These are phyloP conservation scores for Tragelaphus scriptus DNA, from an alignment of 2,113 vertebrate species.

Conservation along the genomic window DNA sequence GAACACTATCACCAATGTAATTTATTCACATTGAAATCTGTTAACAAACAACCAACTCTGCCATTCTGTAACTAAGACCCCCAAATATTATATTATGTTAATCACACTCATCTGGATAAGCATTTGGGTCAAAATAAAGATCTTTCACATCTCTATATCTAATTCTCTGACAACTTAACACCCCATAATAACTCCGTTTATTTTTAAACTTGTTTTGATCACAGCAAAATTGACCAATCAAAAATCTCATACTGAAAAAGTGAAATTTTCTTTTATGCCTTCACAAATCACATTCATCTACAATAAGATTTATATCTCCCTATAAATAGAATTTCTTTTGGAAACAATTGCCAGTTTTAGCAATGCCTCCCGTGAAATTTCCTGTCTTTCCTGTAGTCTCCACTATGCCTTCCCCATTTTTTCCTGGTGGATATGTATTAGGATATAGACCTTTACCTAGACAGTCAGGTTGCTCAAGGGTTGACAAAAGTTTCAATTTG, in stretches of 20 bases:
- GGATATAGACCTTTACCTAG: not conserved
- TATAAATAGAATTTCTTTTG: slow-evolving; percentile 9
- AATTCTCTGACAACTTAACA: not conserved
- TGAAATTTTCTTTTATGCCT: slow-evolving; percentile 22
- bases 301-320: slow-evolving; percentile 1
- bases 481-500: not conserved
- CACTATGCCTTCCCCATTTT: not conserved
- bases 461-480: not conserved
- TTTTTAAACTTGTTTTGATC: slow-evolving; percentile 11
- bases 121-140: slow-evolving; percentile 3
- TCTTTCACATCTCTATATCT: not conserved
- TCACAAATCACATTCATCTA: not conserved
- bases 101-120: not conserved
- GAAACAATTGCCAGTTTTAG: not conserved
- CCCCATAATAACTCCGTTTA: not conserved
- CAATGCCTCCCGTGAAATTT: not conserved
- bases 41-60: not conserved
- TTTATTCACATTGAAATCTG: slow-evolving; percentile 20
- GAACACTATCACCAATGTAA: not conserved
- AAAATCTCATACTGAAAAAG: not conserved
- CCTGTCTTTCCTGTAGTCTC: not conserved
- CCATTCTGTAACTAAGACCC: not conserved
- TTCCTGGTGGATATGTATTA: not conserved
- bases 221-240: not conserved
- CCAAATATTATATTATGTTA: not conserved